Percentiles rank a stretch among this genome's conserved stretches.
Conservation (phyloP, 2,888 invertebrate species). For the Tupiocoris notatus region DNA sequence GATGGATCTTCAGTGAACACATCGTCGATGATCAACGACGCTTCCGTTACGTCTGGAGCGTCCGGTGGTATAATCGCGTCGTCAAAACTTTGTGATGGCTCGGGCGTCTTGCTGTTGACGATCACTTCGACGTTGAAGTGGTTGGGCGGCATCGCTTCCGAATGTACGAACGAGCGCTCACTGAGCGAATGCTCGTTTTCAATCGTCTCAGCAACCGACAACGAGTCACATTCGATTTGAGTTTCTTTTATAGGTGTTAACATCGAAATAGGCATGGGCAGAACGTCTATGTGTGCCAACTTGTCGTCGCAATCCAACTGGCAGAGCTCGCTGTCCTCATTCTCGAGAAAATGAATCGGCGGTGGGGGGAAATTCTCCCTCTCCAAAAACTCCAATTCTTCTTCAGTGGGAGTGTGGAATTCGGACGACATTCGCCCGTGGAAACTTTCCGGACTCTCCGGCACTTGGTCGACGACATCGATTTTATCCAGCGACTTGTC, state of each 20-base stretch:
- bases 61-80: slow-evolving; percentile 7
- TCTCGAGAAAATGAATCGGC: slow-evolving; percentile 46
- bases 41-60: slow-evolving; percentile 14
- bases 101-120: slow-evolving; percentile 44
- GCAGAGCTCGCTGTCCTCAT: slow-evolving; percentile 44
- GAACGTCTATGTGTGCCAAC: slow-evolving; percentile 36
- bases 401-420: slow-evolving; percentile 23
- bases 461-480: not conserved
- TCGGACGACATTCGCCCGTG: not conserved
- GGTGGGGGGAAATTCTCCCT: slow-evolving; percentile 47
- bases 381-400: slow-evolving; percentile 45
- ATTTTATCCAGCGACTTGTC: not conserved
- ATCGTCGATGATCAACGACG: slow-evolving; percentile 35
- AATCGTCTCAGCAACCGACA: slow-evolving; percentile 42
- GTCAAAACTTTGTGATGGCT: slow-evolving; percentile 36
- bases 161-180: slow-evolving; percentile 35
- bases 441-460: slow-evolving; percentile 24
- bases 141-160: slow-evolving; percentile 34
- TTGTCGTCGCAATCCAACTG: slow-evolving; percentile 43
- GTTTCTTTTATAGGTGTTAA: slow-evolving; percentile 48
- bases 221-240: slow-evolving; percentile 45
- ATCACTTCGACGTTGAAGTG: slow-evolving; percentile 47
- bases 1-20: slow-evolving; percentile 44
- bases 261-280: slow-evolving; percentile 46
- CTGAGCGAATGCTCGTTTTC: slow-evolving; percentile 41